Base-by-base conservation (phyloP, 2,888 invertebrate species). In the Gari tellinella region DNA sequence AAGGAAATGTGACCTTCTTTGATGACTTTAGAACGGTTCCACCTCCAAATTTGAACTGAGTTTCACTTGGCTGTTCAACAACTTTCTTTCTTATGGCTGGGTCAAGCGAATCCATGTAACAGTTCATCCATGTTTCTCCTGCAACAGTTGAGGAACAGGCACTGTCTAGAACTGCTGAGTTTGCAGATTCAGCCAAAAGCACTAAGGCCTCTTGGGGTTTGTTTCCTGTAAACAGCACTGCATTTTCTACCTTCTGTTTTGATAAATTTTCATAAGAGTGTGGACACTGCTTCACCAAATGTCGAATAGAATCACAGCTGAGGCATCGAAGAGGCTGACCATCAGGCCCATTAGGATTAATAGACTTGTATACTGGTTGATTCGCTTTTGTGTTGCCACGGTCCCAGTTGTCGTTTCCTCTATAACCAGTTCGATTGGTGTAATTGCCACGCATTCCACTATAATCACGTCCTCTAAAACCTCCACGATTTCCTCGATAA, bases 131-230 rank as follows among this genome's bases (percentile, higher is more conserved):
- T n/a, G 49, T 52, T 43, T 73, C 53, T 21, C 74, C 78, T 43
- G 67, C 58, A 8, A 72, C 74, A 43, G 74, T 74, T 31, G 69
- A 40, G 8, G 61, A 70, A 52, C 78, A 70, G 2, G 70, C 79
- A 43, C 62, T 68, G 38, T 75, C 75, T 38, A 79, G 51, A 25
- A 79, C 58, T 40, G 75, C 72, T 26, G 72, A 63, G 37, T 72
- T 66, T 10, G 43, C 40, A 15, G 79, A 55, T 65, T 80, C 72
- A 43, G 64, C 31, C 31, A 66, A 38, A 26, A 75, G 31, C 14
- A 66, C 41, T 12, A 55, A 40, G 3, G 56, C 43, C 48, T 75
- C 70, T 41, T 31, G 57, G 14, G 21, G 15, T 19, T 26, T 53
- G 19, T 62, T 72, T 26, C 67, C 74, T n/a, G 70, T 75, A 40